A percentile compares a stretch with the other conserved stretches of the same genome.
Conservation (phyloP, 2,797 vertebrate genomes). For the Poeciliopsis gracilis region DNA sequence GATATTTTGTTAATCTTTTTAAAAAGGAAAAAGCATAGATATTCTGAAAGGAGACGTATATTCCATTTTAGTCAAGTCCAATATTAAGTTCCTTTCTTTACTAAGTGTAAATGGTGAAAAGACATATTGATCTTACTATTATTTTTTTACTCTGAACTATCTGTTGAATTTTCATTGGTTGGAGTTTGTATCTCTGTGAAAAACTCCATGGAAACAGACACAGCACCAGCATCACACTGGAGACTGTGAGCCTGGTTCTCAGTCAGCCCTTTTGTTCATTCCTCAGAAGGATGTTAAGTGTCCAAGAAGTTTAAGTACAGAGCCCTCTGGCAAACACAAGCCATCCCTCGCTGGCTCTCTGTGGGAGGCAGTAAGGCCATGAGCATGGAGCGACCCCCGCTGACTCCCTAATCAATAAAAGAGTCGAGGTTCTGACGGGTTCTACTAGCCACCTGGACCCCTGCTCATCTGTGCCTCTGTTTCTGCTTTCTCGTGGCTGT, state of each 20-base stretch:
- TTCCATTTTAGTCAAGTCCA: background rate
- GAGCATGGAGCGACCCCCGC: constrained; percentile 55
- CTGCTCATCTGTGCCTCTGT: constrained; percentile 68
- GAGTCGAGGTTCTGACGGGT: constrained; percentile 68
- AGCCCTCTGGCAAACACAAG: constrained; percentile 44
- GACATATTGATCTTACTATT: background rate
- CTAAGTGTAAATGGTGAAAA: background rate
- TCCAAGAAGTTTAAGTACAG: constrained; percentile 42
- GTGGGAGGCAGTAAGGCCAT: constrained; percentile 51
- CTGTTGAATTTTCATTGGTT: constrained; percentile 2
- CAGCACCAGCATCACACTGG: background rate
- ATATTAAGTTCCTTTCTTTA: background rate
- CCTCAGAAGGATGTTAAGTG: constrained; percentile 49
- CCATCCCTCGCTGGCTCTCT: constrained; percentile 46
- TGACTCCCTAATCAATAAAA: constrained; percentile 73
- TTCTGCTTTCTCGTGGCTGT: constrained; percentile 73
- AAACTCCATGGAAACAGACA: background rate
- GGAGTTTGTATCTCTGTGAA: constrained; percentile 12
- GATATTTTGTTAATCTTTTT: background rate
- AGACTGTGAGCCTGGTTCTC: constrained; percentile 30
- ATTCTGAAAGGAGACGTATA: background rate
- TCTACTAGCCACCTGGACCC: constrained; percentile 71
- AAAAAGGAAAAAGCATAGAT: background rate
- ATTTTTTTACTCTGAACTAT: background rate
- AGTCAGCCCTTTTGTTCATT: constrained; percentile 35